A percentile compares a stretch with the other conserved stretches of the same genome.
phyloP scores from a whole-genome alignment of 2,888 invertebrate genomes.

The Acleris sparsana region DNA sequence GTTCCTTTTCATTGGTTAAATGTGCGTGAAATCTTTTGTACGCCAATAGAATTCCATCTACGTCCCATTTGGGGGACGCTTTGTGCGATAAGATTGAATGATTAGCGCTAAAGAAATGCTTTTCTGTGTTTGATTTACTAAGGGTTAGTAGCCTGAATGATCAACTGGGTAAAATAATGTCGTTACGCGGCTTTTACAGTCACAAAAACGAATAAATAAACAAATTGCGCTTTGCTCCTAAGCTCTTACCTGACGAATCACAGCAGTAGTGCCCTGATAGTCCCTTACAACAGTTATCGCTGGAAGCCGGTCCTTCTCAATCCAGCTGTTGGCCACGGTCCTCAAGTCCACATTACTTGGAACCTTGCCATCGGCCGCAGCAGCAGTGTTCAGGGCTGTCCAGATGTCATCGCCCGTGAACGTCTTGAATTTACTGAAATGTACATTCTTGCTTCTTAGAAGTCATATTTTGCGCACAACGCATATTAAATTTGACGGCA shows the following conservation, averaged over 20 bases:
- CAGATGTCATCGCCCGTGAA: conserved; percentile 92
- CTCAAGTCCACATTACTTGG: conserved; percentile 82
- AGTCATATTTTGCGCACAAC: neutral
- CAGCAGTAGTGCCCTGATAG: conserved; percentile 85
- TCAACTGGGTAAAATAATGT: no score
- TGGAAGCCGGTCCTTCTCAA: conserved; percentile 90
- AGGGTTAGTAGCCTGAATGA: no score
- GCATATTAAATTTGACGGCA: no score
- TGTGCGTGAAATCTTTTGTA: conserved; percentile 23
- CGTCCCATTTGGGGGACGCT: neutral
- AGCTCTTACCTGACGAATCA: conserved; percentile 85
- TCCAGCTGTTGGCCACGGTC: conserved; percentile 92
- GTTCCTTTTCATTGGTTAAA: conserved; percentile 30
- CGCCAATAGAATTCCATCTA: conserved; percentile 14
- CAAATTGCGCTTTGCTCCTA: no score
- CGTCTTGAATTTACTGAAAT: conserved; percentile 86
- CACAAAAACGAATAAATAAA: no score
- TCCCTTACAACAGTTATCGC: conserved; percentile 88
- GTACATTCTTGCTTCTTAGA: neutral
- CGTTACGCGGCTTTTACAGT: no score
- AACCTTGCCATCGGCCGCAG: conserved; percentile 82
- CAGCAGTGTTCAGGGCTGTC: conserved; percentile 87
- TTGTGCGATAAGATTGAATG: conserved; percentile 16
- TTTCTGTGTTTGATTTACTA: no score
- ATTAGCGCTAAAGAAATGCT: conserved; percentile 1